Conservation (phyloP, 2,888 invertebrate species). For the Drosophila greeni region DNA sequence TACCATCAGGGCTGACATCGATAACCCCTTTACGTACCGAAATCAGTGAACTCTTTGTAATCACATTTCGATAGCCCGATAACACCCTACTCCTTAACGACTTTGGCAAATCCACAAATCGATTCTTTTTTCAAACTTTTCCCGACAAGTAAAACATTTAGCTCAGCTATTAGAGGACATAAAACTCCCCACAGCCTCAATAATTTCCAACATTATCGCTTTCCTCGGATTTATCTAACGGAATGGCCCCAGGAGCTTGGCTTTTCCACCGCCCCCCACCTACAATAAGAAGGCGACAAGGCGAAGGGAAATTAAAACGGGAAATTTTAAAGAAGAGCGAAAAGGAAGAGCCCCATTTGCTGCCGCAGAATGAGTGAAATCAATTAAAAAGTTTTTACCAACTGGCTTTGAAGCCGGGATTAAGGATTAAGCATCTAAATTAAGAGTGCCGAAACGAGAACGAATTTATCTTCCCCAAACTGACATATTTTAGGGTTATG, state of each 20-base stretch:
- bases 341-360: constrained; percentile 24
- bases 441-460: constrained; percentile 45
- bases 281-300: constrained; percentile 29
- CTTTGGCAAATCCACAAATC: constrained; percentile 2
- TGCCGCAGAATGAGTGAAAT: constrained; percentile 48
- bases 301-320: constrained; percentile 26
- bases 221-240: constrained; percentile 8
- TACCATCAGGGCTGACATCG: background rate
- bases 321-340: constrained; percentile 18
- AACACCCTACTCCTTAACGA: background rate
- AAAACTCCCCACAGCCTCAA: constrained; percentile 3
- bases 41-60: background rate
- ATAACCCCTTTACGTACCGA: background rate
- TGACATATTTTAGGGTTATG: constrained; percentile 34
- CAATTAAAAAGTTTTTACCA: constrained; percentile 67
- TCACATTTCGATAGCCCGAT: background rate
- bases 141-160: constrained; percentile 15
- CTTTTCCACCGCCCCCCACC: background rate
- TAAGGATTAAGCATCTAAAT: constrained; percentile 62
- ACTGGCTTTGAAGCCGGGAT: constrained; percentile 42
- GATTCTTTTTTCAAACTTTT: constrained; percentile 1
- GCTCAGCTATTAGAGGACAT: constrained; percentile 8
- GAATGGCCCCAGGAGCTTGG: constrained; percentile 5
- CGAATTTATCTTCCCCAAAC: constrained; percentile 17
- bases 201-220: constrained; percentile 8